Evolutionary conservation across 1,140 invertebrate genomes (phyloP), one percentile per base, ranked within the genome.

Genomic region (Drosophila simulans): DNA sequence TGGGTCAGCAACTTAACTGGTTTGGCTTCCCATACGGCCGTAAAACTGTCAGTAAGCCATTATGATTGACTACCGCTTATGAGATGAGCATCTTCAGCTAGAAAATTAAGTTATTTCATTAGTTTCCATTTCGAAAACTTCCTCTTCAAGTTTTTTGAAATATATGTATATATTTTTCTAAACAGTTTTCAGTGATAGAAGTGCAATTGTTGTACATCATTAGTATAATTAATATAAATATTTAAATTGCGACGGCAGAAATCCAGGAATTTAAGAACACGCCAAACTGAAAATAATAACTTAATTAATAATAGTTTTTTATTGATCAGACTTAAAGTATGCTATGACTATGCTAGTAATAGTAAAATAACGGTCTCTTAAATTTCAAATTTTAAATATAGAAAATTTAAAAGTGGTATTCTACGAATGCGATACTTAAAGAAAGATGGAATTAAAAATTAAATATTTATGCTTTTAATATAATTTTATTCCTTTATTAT

Each of bases 41-140:
- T 13, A 37, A 20, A 49, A 25, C 17, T n/a, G 35, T 53, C 8
- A 59, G 37, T 70, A 51, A 51, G 37, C 15, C 27, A 34, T 34
- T 11, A 34, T 31, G 48, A 34, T 51, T 34, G 27, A 51, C 13
- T 51, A 51, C 48, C 31, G 48, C 25, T 34, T 31, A 49, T 49
- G 48, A 51, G 48, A 51, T 48, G 13, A 34, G 27, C 8, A 51
- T 11, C n/a, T 11, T 34, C 31, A 34, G 25, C 8, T 10, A 7
- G 10, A 31, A n/a, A 15, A 11, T 51, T 51, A 34, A 3, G 27
- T 11, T n/a, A 51, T 2, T 11, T 51, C 27, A 51, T 51, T 34
- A 34, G 25, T 51, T 17, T 31, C 17, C 25, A 4, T 15, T 11
- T 8, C 13, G 17, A 51, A 51, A 11, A 15, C n/a, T 17, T 25